These are phyloP conservation scores for Theretra japonica DNA, from an alignment of 2,888 invertebrate genomes.

Conservation along the genomic window DNA sequence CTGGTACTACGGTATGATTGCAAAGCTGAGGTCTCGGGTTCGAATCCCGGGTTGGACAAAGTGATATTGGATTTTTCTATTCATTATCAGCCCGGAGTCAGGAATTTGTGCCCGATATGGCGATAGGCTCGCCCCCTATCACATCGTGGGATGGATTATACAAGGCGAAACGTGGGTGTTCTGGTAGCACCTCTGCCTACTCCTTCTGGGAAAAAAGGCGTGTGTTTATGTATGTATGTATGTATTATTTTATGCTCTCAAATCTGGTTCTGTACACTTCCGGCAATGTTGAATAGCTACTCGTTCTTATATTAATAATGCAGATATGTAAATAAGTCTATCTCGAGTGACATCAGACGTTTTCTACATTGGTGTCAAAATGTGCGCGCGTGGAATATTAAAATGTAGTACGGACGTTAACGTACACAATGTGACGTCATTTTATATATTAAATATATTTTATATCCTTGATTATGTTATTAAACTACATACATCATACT, in stretches of 20 bases:
- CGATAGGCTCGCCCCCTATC: too few relatives aligned
- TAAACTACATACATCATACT: not conserved
- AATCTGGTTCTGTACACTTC: conserved; percentile 2
- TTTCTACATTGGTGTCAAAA: conserved; percentile 18
- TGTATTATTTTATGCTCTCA: not conserved
- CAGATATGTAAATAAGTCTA: not conserved
- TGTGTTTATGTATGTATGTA: too few relatives aligned
- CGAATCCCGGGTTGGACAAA: too few relatives aligned
- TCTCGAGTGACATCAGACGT: conserved; percentile 17
- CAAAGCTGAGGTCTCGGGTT: too few relatives aligned
- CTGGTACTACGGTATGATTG: too few relatives aligned
- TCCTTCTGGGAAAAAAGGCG: too few relatives aligned
- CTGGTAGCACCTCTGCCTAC: too few relatives aligned
- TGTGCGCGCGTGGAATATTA: conserved; percentile 2
- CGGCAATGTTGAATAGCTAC: conserved; percentile 9
- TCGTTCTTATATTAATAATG: conserved; percentile 7
- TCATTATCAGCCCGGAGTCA: too few relatives aligned
- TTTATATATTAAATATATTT: not conserved
- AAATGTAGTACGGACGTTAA: conserved; percentile 3
- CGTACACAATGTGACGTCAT: not conserved
- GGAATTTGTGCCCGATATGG: too few relatives aligned
- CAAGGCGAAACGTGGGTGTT: too few relatives aligned
- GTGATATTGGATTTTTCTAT: too few relatives aligned
- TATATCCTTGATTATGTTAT: not conserved
- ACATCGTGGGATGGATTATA: too few relatives aligned